Evolutionary conservation across 2,888 invertebrate genomes (phyloP).

Genomic region (Chorisops tibialis): DNA sequence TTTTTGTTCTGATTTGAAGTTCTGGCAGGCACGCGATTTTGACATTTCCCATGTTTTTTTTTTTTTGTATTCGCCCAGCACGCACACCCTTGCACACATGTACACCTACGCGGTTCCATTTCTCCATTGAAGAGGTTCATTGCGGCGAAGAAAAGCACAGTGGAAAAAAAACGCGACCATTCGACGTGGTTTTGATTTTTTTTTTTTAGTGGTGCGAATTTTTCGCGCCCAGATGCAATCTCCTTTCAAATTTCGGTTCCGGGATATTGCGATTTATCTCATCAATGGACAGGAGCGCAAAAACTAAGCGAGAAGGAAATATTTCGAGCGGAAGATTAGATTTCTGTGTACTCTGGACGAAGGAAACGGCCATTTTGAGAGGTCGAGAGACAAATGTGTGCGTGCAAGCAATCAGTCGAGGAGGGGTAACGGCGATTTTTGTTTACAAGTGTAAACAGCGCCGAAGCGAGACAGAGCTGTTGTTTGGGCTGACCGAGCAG

Average conservation of each 20-base stretch:
- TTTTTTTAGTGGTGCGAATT: too few species aligned
- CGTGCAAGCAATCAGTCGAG: not conserved
- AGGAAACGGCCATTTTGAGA: slow-evolving; percentile 61
- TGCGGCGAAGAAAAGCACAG: too few species aligned
- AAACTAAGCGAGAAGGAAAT: slow-evolving; percentile 28
- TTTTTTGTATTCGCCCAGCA: slow-evolving; percentile 6
- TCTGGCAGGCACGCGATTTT: slow-evolving; percentile 32
- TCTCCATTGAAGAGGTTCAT: too few species aligned
- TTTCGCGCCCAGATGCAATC: too few species aligned
- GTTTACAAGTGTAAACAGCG: slow-evolving; percentile 21
- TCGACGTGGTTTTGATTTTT: too few species aligned
- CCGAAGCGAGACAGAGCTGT: not conserved
- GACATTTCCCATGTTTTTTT: slow-evolving; percentile 26
- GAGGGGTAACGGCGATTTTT: slow-evolving; percentile 4
- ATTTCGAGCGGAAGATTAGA: too few species aligned
- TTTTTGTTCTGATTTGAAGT: not conserved
- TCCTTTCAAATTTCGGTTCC: too few species aligned
- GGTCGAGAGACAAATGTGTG: slow-evolving; percentile 45
- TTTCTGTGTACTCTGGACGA: slow-evolving; percentile 47
- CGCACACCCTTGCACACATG: not conserved
- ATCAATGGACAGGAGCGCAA: not conserved
- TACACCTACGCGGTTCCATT: not conserved
- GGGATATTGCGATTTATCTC: too few species aligned
- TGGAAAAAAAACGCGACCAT: too few species aligned
- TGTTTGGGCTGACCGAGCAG: not conserved